A percentile compares a stretch with the other conserved stretches of the same genome.
phyloP scores from a whole-genome alignment of 2,797 vertebrate species.

The Anas bahamensis region DNA sequence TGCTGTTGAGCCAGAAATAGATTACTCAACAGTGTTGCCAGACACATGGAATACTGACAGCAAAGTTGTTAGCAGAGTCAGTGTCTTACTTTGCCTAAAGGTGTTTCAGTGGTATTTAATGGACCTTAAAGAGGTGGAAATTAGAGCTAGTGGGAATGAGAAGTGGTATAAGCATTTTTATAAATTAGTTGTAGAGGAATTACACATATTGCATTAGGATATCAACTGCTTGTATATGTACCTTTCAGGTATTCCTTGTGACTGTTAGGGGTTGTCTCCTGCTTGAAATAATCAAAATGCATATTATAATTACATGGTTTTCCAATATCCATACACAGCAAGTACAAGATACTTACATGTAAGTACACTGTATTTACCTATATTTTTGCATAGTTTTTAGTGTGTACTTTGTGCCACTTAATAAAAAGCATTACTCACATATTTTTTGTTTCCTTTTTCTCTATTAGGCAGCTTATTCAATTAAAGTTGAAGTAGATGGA shows the following conservation, averaged over 20 bases:
- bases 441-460: slow-evolving; percentile 8
- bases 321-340: slow-evolving; percentile 84
- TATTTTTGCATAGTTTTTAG: slow-evolving; percentile 88
- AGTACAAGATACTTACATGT: slow-evolving; percentile 87
- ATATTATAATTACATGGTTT: slow-evolving; percentile 86
- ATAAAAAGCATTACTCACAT: slow-evolving; percentile 82
- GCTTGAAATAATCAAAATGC: slow-evolving; percentile 83
- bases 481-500: slow-evolving; percentile 45
- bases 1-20: slow-evolving; percentile 61
- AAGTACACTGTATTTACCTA: slow-evolving; percentile 85
- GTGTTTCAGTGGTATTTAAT: slow-evolving; percentile 23
- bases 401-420: slow-evolving; percentile 88
- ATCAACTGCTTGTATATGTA: slow-evolving; percentile 66
- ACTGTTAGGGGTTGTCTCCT: slow-evolving; percentile 55
- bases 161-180: slow-evolving; percentile 30
- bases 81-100: slow-evolving; percentile 39
- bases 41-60: slow-evolving; percentile 30
- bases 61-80: slow-evolving; percentile 49
- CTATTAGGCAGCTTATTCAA: slow-evolving; percentile 38
- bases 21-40: slow-evolving; percentile 48
- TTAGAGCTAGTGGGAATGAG: slow-evolving; percentile 39
- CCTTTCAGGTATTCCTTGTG: slow-evolving; percentile 66
- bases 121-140: slow-evolving; percentile 46
- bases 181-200: slow-evolving; percentile 70
- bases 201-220: slow-evolving; percentile 79